A percentile compares a stretch with the other conserved stretches of the same genome.
Evolutionary conservation across 1,140 invertebrate genomes (phyloP).

Genomic region (Bemisia tabaci): DNA sequence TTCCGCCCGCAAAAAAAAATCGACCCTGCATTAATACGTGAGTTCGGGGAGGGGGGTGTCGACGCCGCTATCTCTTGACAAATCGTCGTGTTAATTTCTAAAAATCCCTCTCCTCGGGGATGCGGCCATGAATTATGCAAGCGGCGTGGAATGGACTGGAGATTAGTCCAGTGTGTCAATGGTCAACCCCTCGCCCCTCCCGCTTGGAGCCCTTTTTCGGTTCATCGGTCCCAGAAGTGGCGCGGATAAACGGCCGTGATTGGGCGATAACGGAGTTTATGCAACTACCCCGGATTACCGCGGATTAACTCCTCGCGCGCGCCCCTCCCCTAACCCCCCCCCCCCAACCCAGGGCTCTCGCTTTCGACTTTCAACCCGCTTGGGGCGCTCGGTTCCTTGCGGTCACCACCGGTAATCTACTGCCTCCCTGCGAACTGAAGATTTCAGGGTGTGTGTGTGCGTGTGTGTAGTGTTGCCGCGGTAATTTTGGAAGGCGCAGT

Average conservation of each 20-base stretch:
- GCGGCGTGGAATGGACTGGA: neutral
- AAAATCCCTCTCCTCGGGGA: neutral
- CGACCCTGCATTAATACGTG: too few species aligned
- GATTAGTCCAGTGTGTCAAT: neutral
- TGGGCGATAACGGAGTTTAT: neutral
- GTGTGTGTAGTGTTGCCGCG: too few species aligned
- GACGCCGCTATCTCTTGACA: neutral
- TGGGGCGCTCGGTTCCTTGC: neutral
- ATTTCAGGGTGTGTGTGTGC: too few species aligned
- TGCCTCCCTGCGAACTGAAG: too few species aligned
- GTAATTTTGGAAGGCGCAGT: too few species aligned
- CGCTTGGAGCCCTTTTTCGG: neutral
- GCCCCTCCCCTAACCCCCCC: neutral
- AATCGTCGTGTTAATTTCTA: neutral
- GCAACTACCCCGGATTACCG: neutral
- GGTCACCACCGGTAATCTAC: neutral
- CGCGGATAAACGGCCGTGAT: neutral
- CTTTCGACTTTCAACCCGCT: neutral
- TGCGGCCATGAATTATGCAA: neutral
- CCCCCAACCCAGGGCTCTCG: neutral
- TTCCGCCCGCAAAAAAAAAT: too few species aligned
- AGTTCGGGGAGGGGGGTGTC: too few species aligned
- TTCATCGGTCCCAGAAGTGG: neutral
- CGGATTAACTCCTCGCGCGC: neutral
- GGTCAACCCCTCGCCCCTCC: neutral